phyloP scores from a whole-genome alignment of 1,140 invertebrate genomes.

The Drosophila lacteicornis region DNA sequence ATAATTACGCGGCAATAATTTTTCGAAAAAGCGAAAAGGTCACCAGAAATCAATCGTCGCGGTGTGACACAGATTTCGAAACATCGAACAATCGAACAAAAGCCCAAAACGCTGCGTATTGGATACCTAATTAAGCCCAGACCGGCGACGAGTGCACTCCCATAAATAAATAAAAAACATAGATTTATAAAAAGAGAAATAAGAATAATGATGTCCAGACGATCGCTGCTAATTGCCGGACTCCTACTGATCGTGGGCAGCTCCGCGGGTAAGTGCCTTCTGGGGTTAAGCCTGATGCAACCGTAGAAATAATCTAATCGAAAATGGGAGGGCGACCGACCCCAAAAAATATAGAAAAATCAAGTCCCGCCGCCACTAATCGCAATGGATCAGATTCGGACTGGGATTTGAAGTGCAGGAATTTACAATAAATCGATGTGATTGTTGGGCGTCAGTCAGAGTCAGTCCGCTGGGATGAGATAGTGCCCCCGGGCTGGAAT shows the following conservation, averaged over 20 bases:
- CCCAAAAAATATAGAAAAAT: slow-evolving; percentile 10
- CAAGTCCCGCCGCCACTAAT: slow-evolving; percentile 32
- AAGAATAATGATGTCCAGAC: slow-evolving; percentile 39
- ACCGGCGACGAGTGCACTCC: slow-evolving; percentile 24
- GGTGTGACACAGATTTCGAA: slow-evolving; percentile 56
- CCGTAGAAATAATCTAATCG: slow-evolving; percentile 64
- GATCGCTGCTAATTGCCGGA: slow-evolving; percentile 32
- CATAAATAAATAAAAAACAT: neutral
- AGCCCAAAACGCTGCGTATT: slow-evolving; percentile 18
- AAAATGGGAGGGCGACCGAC: slow-evolving; percentile 41
- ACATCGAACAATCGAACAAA: slow-evolving; percentile 12
- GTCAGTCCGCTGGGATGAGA: slow-evolving; percentile 29
- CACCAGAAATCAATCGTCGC: slow-evolving; percentile 57
- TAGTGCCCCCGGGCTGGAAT: slow-evolving; percentile 33
- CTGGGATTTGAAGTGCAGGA: slow-evolving; percentile 50
- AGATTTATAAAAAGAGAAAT: neutral
- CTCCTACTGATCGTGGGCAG: slow-evolving; percentile 49
- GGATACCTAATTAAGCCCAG: slow-evolving; percentile 18
- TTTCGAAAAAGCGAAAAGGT: slow-evolving; percentile 45
- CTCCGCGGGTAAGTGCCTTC: slow-evolving; percentile 59
- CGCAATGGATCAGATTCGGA: slow-evolving; percentile 67
- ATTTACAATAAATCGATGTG: slow-evolving; percentile 66
- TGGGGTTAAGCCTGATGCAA: slow-evolving; percentile 47
- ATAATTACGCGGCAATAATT: slow-evolving; percentile 78
- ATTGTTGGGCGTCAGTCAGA: slow-evolving; percentile 58